Evolutionary conservation across 2,888 invertebrate species (phyloP).

Genomic region (Cephus runcator): DNA sequence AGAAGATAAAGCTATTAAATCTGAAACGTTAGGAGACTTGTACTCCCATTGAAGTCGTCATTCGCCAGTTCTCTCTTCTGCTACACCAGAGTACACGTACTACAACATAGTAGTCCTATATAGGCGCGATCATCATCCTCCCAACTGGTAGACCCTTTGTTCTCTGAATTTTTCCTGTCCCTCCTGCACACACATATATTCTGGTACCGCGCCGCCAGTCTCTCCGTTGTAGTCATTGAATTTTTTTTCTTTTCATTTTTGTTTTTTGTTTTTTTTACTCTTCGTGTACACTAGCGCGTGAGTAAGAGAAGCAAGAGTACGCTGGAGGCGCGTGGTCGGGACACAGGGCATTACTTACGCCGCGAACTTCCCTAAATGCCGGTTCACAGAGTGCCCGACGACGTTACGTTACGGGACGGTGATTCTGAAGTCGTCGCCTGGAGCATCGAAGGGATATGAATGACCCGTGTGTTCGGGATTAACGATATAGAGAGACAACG

Average conservation of each 20-base stretch:
- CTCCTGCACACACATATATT: not conserved
- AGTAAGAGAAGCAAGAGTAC: not conserved
- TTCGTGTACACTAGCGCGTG: not conserved
- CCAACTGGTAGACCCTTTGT: not conserved
- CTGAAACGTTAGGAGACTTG: not conserved
- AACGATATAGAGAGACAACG: not conserved
- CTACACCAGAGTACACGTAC: not conserved
- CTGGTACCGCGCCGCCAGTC: not conserved
- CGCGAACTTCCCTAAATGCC: conserved; percentile 23
- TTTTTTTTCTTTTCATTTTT: not conserved
- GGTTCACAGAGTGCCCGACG: conserved; percentile 16
- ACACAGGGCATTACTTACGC: conserved; percentile 9
- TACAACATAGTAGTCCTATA: not conserved
- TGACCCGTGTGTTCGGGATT: not conserved
- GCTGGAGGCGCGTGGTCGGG: not conserved
- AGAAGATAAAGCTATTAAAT: not conserved
- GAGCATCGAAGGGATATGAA: not conserved
- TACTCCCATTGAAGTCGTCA: not conserved
- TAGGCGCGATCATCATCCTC: not conserved
- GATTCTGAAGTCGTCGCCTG: conserved; percentile 12
- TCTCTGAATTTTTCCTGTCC: not conserved
- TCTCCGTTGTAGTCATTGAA: not conserved
- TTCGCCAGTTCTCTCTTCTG: not conserved
- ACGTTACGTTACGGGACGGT: conserved; percentile 16
- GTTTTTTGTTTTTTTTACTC: not conserved